Conservation (phyloP, 2,888 invertebrate genomes). For the Hartigia nigra region DNA sequence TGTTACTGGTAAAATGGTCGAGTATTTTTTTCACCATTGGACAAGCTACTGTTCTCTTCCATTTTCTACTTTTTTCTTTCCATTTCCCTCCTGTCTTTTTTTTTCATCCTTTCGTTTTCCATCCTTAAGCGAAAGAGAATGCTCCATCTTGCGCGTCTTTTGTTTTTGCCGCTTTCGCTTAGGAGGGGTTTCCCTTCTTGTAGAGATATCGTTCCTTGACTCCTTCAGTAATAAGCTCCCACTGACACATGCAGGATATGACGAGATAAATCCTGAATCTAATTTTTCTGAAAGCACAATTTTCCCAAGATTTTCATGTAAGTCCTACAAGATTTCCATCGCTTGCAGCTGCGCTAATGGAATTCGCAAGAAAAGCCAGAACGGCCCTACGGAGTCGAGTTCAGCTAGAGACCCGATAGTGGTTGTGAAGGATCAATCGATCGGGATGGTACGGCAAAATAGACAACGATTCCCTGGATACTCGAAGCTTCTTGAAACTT, state of each 20-base stretch:
- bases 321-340: conserved; percentile 34
- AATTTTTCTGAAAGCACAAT: conserved; percentile 39
- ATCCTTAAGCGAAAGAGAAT: neutral
- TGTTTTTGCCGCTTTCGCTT: neutral
- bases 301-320: conserved; percentile 37
- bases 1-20: neutral
- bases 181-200: neutral
- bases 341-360: conserved; percentile 8
- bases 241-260: neutral
- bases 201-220: neutral
- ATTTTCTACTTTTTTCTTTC: neutral
- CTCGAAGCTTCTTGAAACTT: neutral
- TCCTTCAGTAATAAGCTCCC: neutral
- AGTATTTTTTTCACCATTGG: neutral
- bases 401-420: neutral
- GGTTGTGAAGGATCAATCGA: neutral
- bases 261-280: conserved; percentile 30
- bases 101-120: neutral
- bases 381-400: conserved; percentile 1
- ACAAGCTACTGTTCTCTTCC: neutral
- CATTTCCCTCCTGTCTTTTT: neutral
- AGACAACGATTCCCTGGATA: neutral
- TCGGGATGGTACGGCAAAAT: neutral
- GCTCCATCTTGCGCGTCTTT: neutral
- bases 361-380: conserved; percentile 15